Evolutionary conservation across 2,113 vertebrate species (phyloP).

Genomic region (Chloebia gouldiae): DNA sequence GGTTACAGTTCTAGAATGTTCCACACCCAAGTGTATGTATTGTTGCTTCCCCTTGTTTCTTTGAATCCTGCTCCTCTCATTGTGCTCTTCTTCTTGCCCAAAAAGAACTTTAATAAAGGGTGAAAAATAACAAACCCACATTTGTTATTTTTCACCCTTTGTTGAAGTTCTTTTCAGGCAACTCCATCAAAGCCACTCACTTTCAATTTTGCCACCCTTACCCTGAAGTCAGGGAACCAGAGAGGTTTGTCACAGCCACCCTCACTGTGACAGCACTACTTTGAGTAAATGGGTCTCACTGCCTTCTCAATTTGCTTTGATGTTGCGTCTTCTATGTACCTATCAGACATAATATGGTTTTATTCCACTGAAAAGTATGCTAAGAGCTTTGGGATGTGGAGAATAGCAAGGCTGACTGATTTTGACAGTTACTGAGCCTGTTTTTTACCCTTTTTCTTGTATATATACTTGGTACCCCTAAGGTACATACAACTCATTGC

Average conservation of each 20-base stretch:
- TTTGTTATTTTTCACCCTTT: background rate
- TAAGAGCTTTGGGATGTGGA: background rate
- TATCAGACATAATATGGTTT: background rate
- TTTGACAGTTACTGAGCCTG: background rate
- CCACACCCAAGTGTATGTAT: background rate
- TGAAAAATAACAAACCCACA: background rate
- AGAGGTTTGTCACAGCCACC: background rate
- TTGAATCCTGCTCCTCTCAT: background rate
- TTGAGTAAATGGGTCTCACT: background rate
- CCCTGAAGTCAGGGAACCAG: background rate
- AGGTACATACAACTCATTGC: background rate
- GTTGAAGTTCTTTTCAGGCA: background rate
- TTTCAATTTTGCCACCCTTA: background rate
- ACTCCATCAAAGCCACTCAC: background rate
- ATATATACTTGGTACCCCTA: background rate
- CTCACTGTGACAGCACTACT: background rate
- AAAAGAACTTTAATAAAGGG: background rate
- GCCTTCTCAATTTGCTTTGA: background rate
- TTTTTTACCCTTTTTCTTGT: background rate
- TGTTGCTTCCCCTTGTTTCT: background rate
- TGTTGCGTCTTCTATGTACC: background rate
- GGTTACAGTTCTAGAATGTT: background rate
- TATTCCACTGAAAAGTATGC: background rate
- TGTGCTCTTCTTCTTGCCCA: background rate
- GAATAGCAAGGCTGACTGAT: background rate